Percentiles rank a stretch among this genome's conserved stretches.
phyloP scores from a whole-genome alignment of 2,113 vertebrate species.

The Vidua chalybeata region DNA sequence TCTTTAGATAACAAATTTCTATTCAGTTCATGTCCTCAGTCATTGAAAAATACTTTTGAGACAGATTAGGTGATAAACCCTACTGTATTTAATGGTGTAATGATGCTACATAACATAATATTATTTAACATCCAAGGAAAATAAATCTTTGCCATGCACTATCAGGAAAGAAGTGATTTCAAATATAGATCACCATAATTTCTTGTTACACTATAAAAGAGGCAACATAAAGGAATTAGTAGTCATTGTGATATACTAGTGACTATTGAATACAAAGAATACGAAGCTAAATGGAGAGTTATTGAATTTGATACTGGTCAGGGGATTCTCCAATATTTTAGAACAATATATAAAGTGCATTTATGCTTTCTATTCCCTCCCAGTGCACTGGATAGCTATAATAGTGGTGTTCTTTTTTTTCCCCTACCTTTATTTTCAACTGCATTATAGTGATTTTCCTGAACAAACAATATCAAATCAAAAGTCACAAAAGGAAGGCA shows the following conservation, averaged over 20 bases:
- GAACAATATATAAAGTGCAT: background rate
- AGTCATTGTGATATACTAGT: background rate
- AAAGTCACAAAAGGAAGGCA: background rate
- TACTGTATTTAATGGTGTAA: background rate
- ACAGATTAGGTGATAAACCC: background rate
- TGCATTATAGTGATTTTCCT: background rate
- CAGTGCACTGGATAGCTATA: background rate
- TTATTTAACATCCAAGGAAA: background rate
- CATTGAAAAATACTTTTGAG: background rate
- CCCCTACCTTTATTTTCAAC: background rate
- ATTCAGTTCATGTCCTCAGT: background rate
- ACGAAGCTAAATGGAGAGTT: background rate
- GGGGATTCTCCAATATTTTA: background rate
- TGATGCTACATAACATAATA: background rate
- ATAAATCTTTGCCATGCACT: background rate
- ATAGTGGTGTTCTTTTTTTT: accelerated
- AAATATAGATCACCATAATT: background rate
- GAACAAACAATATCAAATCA: background rate
- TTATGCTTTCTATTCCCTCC: background rate
- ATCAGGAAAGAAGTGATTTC: background rate
- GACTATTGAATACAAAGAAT: background rate
- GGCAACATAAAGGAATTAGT: background rate
- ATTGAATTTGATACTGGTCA: background rate
- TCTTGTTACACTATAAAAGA: background rate
- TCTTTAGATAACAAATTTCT: background rate